These are phyloP conservation scores for Amblyteles armatorius DNA, from an alignment of 2,888 invertebrate species.

Conservation along the genomic window DNA sequence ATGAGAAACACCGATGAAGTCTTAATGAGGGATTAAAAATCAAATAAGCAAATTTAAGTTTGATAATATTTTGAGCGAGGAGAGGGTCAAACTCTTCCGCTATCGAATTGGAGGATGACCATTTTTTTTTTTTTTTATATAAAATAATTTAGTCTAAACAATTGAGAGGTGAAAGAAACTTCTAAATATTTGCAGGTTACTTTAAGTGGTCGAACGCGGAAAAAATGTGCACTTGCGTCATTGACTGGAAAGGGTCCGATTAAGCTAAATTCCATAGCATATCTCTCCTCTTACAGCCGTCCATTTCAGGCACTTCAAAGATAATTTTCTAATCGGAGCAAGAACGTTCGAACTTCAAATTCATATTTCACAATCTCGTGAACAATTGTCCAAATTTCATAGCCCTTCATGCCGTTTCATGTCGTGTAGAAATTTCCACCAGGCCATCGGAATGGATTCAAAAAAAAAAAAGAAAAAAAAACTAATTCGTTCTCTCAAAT, in stretches of 20 bases:
- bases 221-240: no score
- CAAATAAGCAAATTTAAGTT: neutral
- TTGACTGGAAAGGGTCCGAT: no score
- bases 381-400: neutral
- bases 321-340: neutral
- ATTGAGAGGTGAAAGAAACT: no score
- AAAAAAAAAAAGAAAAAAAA: neutral
- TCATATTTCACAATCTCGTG: neutral
- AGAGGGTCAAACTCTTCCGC: neutral
- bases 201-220: no score
- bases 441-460: neutral
- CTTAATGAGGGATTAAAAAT: neutral
- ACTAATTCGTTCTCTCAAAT: neutral
- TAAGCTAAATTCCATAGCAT: no score
- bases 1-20: neutral
- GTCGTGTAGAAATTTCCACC: no score
- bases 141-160: no score
- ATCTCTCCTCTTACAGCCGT: no score
- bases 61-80: neutral
- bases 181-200: no score
- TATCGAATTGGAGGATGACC: neutral
- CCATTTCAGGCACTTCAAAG: no score
- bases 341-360: neutral
- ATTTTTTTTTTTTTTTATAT: no score
- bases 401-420: neutral